Evolutionary conservation across 2,797 vertebrate species (phyloP).

Genomic region (Gymnodraco acuticeps): DNA sequence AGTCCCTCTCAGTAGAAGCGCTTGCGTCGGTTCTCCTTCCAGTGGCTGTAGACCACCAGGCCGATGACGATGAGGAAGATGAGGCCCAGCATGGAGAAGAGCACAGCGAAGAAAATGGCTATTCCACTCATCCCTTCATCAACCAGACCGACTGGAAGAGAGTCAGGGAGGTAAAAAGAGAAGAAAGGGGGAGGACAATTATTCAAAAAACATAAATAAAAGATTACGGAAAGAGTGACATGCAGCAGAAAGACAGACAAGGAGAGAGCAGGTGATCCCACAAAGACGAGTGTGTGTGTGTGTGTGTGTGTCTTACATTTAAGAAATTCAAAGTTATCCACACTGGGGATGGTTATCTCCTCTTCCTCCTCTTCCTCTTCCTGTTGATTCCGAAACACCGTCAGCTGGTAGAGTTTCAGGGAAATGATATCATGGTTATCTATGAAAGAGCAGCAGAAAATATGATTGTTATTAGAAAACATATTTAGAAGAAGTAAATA

Average conservation of each 20-base stretch:
- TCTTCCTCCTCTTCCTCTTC: conserved; percentile 87
- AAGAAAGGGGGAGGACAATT: not conserved
- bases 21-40: conserved; percentile 93
- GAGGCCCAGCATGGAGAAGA: conserved; percentile 92
- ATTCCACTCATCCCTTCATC: conserved; percentile 89
- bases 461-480: not conserved
- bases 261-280: not conserved
- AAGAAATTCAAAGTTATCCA: conserved; percentile 92
- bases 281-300: not conserved
- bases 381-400: conserved; percentile 87
- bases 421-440: conserved; percentile 97
- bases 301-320: conserved; percentile 71
- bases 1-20: conserved; percentile 91
- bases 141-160: conserved; percentile 75
- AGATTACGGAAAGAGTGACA: not conserved
- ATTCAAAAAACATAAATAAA: not conserved
- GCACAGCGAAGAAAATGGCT: conserved; percentile 91
- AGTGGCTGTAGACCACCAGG: conserved; percentile 93
- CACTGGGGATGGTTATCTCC: conserved; percentile 91
- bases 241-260: not conserved
- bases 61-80: conserved; percentile 92
- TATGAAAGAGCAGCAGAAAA: conserved; percentile 58
- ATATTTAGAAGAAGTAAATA: too few relatives aligned
- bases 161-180: not conserved
- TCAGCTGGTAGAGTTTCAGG: conserved; percentile 95